Base-by-base conservation (phyloP, 2,888 invertebrate genomes). In the Argyresthia albistria region DNA sequence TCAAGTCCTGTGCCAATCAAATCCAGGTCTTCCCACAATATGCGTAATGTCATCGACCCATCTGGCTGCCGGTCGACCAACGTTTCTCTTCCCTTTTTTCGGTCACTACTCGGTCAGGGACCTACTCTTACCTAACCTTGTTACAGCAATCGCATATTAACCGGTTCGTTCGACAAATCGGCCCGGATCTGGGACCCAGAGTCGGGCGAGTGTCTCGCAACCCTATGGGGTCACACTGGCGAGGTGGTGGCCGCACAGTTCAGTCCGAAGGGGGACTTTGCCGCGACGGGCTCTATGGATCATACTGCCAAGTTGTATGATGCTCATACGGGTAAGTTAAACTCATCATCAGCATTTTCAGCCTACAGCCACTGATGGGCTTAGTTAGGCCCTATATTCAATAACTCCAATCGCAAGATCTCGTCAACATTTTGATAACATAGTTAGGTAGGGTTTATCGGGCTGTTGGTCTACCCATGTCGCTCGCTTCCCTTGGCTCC, bases 151-250 rank as follows among this genome's bases (percentile, higher is more conserved):
- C 89, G 90, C 66, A 89, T 95, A 8, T 79, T 95, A 60, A 95
- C 95, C 0, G 93, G 93, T 4, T 95, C 95, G 0, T 94, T 95
- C 64, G 95, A 95, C 75, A 93, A 92, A 70, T 93, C 93, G 0
- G 92, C 93, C 0, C 90, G 90, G 61, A 79, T 95, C 43, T 95
- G 95, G 95, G 90, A 91, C 53, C 87, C 92, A 0, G 80, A 82
- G 51, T 90, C 88, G 0, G 94, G 93, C 0, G 87, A 90, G 39
- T 93, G 93, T 61, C 76, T 92, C 53, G 88, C 90, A 46, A 92
- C 92, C 0, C 81, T 95, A 51, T 90, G 91, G 79, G 95, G 95
- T 0, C 95, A 95, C 67, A 82, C 88, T 0, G 94, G 91, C 0
- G 95, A 95, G 76, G 90, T 93, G 53, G 93, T 94, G 43, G 90